phyloP scores from a whole-genome alignment of 2,888 invertebrate species.

The Dermolepida albohirtum region DNA sequence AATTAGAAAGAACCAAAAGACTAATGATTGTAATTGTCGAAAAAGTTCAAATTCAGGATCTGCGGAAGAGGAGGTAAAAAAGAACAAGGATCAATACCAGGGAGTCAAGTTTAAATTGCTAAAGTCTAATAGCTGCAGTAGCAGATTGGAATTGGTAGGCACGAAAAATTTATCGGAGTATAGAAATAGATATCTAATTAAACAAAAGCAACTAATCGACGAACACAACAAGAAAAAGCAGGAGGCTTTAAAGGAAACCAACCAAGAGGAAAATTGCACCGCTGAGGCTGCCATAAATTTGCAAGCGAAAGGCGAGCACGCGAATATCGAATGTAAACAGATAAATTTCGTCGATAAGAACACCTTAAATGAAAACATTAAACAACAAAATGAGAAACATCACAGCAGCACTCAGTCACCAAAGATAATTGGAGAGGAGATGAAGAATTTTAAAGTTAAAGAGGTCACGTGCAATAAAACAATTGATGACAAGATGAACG shows the following conservation, averaged over 20 bases:
- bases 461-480: conserved; percentile 50
- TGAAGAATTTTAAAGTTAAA: conserved; percentile 57
- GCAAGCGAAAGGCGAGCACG: conserved; percentile 33
- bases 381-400: conserved; percentile 30
- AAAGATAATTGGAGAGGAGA: conserved; percentile 67
- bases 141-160: conserved; percentile 82
- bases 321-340: conserved; percentile 38
- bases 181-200: conserved; percentile 50
- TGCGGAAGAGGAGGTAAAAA: conserved; percentile 42
- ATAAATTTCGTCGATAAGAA: conserved; percentile 37
- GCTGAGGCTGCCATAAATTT: conserved; percentile 41
- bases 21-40: conserved; percentile 58
- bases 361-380: conserved; percentile 41
- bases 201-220: conserved; percentile 60
- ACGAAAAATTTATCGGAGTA: conserved; percentile 66
- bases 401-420: conserved; percentile 61
- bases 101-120: conserved; percentile 85
- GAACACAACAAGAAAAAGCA: conserved; percentile 59
- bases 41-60: conserved; percentile 45
- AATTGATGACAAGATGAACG: conserved; percentile 46
- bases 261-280: conserved; percentile 48
- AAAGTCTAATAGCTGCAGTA: conserved; percentile 89
- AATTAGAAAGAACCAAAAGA: conserved; percentile 68
- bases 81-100: conserved; percentile 63
- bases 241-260: conserved; percentile 42